These are phyloP conservation scores for Oncorhynchus keta DNA, from an alignment of 2,113 vertebrate genomes.

Conservation along the genomic window DNA sequence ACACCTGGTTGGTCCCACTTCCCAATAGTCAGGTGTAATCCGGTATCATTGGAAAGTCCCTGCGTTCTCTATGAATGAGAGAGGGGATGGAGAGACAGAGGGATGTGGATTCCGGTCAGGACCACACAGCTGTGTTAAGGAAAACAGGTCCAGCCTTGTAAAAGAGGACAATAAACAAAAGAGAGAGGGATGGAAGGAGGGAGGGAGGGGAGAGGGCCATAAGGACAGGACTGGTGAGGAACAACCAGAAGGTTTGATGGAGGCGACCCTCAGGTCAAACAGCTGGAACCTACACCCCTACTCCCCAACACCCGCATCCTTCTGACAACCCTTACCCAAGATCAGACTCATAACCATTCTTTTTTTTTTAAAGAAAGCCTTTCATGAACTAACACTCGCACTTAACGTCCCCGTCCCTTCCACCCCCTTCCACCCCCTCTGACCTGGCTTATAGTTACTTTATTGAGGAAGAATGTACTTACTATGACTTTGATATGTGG, in stretches of 20 bases:
- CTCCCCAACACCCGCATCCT: not conserved
- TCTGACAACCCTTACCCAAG: not conserved
- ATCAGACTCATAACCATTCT: too few relatives aligned
- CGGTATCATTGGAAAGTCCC: not conserved
- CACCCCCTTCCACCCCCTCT: too few relatives aligned
- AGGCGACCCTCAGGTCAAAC: constrained; percentile 17
- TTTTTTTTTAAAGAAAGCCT: too few relatives aligned
- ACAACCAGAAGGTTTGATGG: not conserved
- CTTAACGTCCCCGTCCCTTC: too few relatives aligned
- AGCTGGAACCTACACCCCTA: constrained; percentile 23
- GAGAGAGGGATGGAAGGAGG: not conserved
- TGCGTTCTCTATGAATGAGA: not conserved
- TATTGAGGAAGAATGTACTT: too few relatives aligned
- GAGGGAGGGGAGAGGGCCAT: not conserved
- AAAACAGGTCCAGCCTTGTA: constrained; percentile 23
- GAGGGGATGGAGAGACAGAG: constrained; percentile 7
- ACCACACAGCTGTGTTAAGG: constrained; percentile 43
- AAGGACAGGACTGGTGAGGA: too few relatives aligned
- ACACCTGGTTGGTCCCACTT: not conserved
- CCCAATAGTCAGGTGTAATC: constrained; percentile 8
- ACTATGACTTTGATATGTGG: too few relatives aligned
- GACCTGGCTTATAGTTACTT: too few relatives aligned
- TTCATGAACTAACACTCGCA: too few relatives aligned
- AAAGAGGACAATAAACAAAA: constrained; percentile 44
- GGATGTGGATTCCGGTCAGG: constrained; percentile 22